phyloP scores from a whole-genome alignment of 37 sponge, comb jelly and placozoan genomes.

The Amphimedon queenslandica region DNA sequence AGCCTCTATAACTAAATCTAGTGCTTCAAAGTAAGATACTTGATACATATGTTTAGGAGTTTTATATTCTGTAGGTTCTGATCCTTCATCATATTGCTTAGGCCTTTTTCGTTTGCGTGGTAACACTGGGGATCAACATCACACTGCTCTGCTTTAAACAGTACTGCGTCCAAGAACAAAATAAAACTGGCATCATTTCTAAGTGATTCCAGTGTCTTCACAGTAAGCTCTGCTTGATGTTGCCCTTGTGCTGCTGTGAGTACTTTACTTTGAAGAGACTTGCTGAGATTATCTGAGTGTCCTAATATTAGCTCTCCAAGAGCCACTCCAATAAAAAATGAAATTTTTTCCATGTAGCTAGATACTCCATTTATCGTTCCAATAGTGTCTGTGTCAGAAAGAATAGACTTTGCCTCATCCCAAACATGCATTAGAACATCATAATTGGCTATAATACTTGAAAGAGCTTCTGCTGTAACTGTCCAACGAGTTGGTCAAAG shows the following conservation, averaged over 20 bases:
- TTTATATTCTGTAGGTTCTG: conserved; percentile 7
- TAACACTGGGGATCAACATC: conserved; percentile 13
- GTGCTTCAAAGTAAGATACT: conserved; percentile 45
- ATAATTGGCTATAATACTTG: conserved; percentile 46
- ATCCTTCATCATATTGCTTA: conserved; percentile 24
- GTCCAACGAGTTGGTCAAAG: conserved; percentile 57
- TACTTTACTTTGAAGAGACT: conserved; percentile 10
- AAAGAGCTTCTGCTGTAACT: conserved; percentile 26
- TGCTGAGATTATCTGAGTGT: conserved; percentile 49
- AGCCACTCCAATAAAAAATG: conserved; percentile 17
- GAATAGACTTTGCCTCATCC: neutral
- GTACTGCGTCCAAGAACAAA: conserved; percentile 5
- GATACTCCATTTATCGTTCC: conserved; percentile 28
- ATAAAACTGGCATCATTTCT: conserved; percentile 24
- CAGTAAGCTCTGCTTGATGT: too few species aligned
- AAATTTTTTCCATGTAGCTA: conserved; percentile 11
- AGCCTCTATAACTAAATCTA: conserved; percentile 32
- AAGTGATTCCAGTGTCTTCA: conserved; percentile 24
- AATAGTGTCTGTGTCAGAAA: conserved; percentile 8
- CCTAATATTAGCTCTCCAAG: conserved; percentile 26
- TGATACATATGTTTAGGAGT: conserved; percentile 31
- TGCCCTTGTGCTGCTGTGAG: conserved; percentile 33
- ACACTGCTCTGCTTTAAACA: neutral
- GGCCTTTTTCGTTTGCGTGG: conserved; percentile 35
- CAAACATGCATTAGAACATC: conserved; percentile 2